phyloP scores from a whole-genome alignment of 1,140 invertebrate genomes.

The Matsumurasca onukii region DNA sequence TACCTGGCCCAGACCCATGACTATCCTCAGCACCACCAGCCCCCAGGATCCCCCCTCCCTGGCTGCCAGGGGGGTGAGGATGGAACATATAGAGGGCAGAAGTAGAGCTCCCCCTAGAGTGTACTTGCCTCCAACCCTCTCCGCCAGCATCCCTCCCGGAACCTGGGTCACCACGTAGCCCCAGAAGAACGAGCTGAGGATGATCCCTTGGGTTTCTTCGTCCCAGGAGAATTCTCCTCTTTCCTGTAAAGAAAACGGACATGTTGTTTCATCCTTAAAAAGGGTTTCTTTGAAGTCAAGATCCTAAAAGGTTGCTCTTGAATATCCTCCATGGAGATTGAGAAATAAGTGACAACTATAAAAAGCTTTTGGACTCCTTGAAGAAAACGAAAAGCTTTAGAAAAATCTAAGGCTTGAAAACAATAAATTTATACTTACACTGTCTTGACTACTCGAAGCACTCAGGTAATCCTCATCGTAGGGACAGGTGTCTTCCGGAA shows the following conservation, averaged over 20 bases:
- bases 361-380: no score
- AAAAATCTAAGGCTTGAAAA: no score
- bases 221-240: conserved; percentile 57
- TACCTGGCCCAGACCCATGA: conserved; percentile 65
- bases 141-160: conserved; percentile 57
- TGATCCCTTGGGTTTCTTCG: conserved; percentile 57
- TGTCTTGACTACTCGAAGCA: not conserved
- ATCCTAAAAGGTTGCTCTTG: not conserved
- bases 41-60: conserved; percentile 47
- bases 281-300: not conserved
- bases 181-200: conserved; percentile 58
- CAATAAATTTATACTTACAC: no score
- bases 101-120: conserved; percentile 53
- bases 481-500: conserved; percentile 14
- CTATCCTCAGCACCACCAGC: conserved; percentile 61
- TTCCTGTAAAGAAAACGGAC: not conserved
- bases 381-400: no score
- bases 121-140: conserved; percentile 52
- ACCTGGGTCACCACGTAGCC: conserved; percentile 62
- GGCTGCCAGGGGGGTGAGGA: conserved; percentile 48
- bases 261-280: not conserved
- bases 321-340: not conserved
- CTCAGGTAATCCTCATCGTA: conserved; percentile 8
- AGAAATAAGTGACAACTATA: no score
- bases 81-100: conserved; percentile 50